Conservation (phyloP, 2,888 invertebrate genomes). For the Osedax frankpressi region DNA sequence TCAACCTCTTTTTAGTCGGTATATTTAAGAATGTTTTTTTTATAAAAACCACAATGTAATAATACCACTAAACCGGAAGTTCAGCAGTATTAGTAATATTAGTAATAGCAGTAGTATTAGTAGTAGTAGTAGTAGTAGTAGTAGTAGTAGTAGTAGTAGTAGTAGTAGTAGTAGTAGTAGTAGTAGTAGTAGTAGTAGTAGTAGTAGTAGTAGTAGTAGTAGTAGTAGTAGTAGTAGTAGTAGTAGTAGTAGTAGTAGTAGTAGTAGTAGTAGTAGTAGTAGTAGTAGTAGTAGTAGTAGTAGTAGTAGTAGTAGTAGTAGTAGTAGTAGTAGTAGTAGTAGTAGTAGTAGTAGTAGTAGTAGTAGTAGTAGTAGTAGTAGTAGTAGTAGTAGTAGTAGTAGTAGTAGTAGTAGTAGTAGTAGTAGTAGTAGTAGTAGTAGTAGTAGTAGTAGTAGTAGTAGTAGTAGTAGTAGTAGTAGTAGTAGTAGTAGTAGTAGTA, state of each 20-base stretch:
- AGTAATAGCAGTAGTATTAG: too few relatives aligned
- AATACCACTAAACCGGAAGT: too few relatives aligned
- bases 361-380: not conserved
- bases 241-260: not conserved
- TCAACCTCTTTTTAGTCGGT: too few relatives aligned
- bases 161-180: not conserved
- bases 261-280: not conserved
- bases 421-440: constrained; percentile 3
- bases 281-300: not conserved
- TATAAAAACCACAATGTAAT: too few relatives aligned
- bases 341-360: not conserved
- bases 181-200: not conserved
- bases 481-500: too few relatives aligned
- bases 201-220: not conserved
- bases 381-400: not conserved
- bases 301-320: not conserved
- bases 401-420: constrained; percentile 5
- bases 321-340: not conserved
- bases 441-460: not conserved
- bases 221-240: not conserved
- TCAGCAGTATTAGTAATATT: too few relatives aligned
- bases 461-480: too few relatives aligned
- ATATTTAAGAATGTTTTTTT: too few relatives aligned
- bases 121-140: too few relatives aligned
- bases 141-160: constrained; percentile 12